phyloP scores from a whole-genome alignment of 64 coral and sea anemone genomes.

The Catalaphyllia jardinei region DNA sequence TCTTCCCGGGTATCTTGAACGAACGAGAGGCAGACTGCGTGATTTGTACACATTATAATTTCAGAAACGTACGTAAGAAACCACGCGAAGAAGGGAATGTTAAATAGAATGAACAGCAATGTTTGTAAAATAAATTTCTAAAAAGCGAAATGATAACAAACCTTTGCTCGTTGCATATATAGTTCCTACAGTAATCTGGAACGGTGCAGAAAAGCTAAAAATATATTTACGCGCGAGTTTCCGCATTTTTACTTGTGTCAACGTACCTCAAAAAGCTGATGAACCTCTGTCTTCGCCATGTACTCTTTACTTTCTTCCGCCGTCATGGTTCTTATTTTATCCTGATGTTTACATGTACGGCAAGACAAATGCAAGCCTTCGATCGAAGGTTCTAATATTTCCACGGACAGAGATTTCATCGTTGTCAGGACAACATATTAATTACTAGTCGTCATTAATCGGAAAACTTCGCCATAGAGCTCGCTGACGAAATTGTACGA shows the following conservation, averaged over 20 bases:
- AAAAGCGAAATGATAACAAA: conserved; percentile 9
- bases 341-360: conserved; percentile 22
- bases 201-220: background rate
- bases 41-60: background rate
- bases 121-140: background rate
- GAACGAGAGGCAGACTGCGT: background rate
- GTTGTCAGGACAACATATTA: conserved; percentile 68
- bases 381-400: conserved; percentile 20
- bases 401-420: background rate
- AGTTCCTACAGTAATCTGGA: too few species aligned
- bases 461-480: background rate
- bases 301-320: conserved; percentile 90
- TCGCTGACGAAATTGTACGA: too few species aligned
- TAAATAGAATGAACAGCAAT: background rate
- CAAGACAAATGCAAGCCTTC: background rate
- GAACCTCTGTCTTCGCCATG: conserved; percentile 91
- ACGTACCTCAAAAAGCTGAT: conserved; percentile 91
- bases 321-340: conserved; percentile 51
- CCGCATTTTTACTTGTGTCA: background rate
- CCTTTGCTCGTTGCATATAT: background rate
- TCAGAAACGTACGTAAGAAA: background rate
- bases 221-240: background rate
- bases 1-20: too few species aligned
- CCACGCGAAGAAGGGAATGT: background rate
- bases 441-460: conserved; percentile 13